Base-by-base conservation (phyloP, 2,797 vertebrate species). In the Lophius americanus region DNA sequence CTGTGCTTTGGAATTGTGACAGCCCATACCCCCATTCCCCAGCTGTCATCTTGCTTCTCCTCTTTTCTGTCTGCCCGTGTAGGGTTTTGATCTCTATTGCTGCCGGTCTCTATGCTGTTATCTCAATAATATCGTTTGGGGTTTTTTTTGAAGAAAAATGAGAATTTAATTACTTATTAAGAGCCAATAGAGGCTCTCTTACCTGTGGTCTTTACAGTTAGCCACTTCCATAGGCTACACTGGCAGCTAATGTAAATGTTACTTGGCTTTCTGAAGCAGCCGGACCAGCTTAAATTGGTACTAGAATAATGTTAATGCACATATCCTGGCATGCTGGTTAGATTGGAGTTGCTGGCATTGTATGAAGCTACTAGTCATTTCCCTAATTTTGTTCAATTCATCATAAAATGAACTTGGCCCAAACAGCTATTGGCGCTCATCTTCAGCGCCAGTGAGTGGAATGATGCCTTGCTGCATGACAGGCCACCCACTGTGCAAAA, bases 41-140 rank as follows among this genome's bases (percentile, higher is more conserved):
- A 68, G 72, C 82, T 86, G 57, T 78, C 70, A 58, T 67, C 76
- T 57, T 72, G 41, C 62, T 61, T 43, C 59, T 68, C 65, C 51
- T 50, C 44, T 55, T 50, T 68, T 53, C 53, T 67, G 59, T 73
- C 54, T 85, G 39, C 52, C 23, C 73, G 62, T 76, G 74, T 82
- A 55, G 51, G 32, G 64, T 73, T 79, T 60, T 71, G 44, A 68
- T 65, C 75, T 53, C n/a, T 51, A 46, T 51, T 60, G 58, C 70
- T 68, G 52, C 70, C 61, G 64, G 43, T 77, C 53, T 69, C 63
- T 59, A 2, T 61, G 37, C 61, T 62, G 33, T 66, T 68, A 57
- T 66, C 51, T 64, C 10, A 55, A 35, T 49, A 52, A 3, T 2
- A 41, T 35, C 8, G 3, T 47, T 47, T 43, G 3, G 11, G 3